phyloP scores from a whole-genome alignment of 2,113 vertebrate species.

The Apaloderma vittatum region DNA sequence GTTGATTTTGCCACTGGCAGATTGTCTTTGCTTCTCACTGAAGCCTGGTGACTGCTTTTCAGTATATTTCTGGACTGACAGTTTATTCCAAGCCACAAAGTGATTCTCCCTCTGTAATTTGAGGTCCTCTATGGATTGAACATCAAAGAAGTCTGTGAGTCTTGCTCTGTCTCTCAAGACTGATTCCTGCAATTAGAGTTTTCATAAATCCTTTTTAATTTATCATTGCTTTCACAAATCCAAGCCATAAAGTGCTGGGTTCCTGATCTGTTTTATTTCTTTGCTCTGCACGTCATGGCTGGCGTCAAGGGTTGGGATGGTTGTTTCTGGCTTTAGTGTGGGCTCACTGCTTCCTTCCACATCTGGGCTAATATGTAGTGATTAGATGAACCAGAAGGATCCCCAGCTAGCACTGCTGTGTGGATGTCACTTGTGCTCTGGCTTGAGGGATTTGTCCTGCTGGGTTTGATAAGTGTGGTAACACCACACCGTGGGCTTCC shows the following conservation, averaged over 20 bases:
- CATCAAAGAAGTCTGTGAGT: constrained; percentile 68
- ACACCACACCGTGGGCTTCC: background rate
- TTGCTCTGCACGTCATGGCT: rapidly evolving
- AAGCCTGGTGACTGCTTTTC: constrained; percentile 13
- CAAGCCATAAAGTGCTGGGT: background rate
- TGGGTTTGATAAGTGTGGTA: background rate
- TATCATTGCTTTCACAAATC: constrained; percentile 61
- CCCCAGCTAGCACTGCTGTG: rapidly evolving
- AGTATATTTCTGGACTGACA: constrained; percentile 51
- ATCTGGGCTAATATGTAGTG: background rate
- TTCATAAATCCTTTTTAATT: constrained; percentile 71
- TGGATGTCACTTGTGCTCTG: background rate
- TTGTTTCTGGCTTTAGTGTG: constrained; percentile 12
- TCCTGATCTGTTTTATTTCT: background rate
- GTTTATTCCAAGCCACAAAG: constrained; percentile 72
- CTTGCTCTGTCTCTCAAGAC: constrained; percentile 59
- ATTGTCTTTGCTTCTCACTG: constrained; percentile 55
- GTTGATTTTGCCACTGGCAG: constrained; percentile 40
- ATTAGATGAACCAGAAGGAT: background rate
- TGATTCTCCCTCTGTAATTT: constrained; percentile 74
- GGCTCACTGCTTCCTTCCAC: background rate
- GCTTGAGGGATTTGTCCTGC: background rate
- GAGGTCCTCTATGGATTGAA: constrained; percentile 70
- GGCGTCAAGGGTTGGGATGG: background rate
- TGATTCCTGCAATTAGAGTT: constrained; percentile 63